A percentile compares a stretch with the other conserved stretches of the same genome.
Evolutionary conservation across 1,140 invertebrate species (phyloP).

Genomic region (Aphelinus atriplicis): DNA sequence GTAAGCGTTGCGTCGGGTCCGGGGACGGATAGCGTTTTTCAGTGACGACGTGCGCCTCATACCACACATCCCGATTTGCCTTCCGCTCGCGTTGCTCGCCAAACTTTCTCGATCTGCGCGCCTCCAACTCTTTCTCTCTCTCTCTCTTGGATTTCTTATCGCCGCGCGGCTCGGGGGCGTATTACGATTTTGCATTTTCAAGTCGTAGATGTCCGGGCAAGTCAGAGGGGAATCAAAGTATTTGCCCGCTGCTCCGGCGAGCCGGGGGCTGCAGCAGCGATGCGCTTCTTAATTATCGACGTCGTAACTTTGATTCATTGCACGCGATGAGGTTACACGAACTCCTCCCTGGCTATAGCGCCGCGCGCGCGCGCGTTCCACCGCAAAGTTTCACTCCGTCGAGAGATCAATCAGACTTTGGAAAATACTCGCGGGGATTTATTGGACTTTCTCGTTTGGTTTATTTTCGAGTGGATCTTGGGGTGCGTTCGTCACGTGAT

Average conservation of each 20-base stretch:
- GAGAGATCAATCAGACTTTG: too few relatives aligned
- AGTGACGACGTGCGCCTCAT: constrained; percentile 20
- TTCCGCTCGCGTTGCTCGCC: constrained; percentile 27
- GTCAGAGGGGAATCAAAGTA: constrained; percentile 34
- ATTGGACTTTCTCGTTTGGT: too few relatives aligned
- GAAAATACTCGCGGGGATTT: too few relatives aligned
- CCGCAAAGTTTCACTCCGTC: too few relatives aligned
- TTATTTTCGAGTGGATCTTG: too few relatives aligned
- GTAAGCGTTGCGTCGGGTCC: constrained; percentile 40
- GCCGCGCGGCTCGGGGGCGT: constrained; percentile 25
- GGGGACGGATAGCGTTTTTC: constrained; percentile 49
- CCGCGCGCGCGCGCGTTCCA: too few relatives aligned
- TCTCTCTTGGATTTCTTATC: too few relatives aligned
- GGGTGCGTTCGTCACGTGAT: too few relatives aligned
- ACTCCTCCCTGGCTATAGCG: too few relatives aligned
- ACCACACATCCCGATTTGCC: constrained; percentile 16
- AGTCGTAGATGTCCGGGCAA: constrained; percentile 43
- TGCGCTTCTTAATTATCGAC: not conserved
- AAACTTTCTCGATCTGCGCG: not conserved
- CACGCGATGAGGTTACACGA: too few relatives aligned
- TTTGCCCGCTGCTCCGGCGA: too few relatives aligned
- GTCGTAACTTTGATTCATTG: not conserved
- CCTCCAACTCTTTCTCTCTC: constrained; percentile 4
- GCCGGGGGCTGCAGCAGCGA: not conserved
- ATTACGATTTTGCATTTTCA: constrained; percentile 49